Evolutionary conservation across 2,113 vertebrate species (phyloP).

Genomic region (Aphyosemion australe): DNA sequence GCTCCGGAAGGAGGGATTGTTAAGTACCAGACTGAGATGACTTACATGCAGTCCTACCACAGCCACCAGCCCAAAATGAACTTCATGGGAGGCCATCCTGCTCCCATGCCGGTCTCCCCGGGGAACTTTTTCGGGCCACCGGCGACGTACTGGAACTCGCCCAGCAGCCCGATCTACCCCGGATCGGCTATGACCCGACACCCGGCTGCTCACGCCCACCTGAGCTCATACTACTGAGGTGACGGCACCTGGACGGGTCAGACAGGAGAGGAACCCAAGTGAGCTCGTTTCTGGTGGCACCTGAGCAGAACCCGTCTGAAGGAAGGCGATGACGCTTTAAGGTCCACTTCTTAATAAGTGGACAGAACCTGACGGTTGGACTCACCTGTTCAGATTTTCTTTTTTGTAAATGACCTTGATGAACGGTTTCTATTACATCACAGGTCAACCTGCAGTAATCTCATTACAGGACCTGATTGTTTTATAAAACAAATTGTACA

Average conservation of each 20-base stretch:
- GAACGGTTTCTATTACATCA: conserved; percentile 17
- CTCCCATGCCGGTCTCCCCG: conserved; percentile 72
- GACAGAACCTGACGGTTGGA: conserved; percentile 18
- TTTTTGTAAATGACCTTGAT: conserved; percentile 48
- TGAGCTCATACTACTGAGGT: conserved; percentile 81
- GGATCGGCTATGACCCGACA: conserved; percentile 75
- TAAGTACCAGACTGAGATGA: conserved; percentile 76
- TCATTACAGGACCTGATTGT: conserved; percentile 51
- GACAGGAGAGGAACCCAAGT: conserved; percentile 12
- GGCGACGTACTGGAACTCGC: conserved; percentile 77
- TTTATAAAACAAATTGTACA: conserved; percentile 78
- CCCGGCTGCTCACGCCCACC: conserved; percentile 73
- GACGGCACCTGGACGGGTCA: conserved; percentile 2
- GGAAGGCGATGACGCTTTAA: conserved; percentile 37
- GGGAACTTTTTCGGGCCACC: conserved; percentile 71
- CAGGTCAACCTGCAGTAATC: conserved; percentile 31
- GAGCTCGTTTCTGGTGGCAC: conserved; percentile 24
- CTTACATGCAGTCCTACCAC: conserved; percentile 73
- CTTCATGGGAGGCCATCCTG: conserved; percentile 71
- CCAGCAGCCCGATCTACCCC: conserved; percentile 74
- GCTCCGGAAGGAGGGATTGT: conserved; percentile 57
- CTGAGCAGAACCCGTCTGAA: conserved; percentile 43
- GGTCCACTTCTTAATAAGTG: conserved; percentile 4
- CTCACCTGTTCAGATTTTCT: conserved; percentile 13
- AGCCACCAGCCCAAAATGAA: conserved; percentile 82